phyloP scores from a whole-genome alignment of 2,888 invertebrate species.

The Andrena camellia region DNA sequence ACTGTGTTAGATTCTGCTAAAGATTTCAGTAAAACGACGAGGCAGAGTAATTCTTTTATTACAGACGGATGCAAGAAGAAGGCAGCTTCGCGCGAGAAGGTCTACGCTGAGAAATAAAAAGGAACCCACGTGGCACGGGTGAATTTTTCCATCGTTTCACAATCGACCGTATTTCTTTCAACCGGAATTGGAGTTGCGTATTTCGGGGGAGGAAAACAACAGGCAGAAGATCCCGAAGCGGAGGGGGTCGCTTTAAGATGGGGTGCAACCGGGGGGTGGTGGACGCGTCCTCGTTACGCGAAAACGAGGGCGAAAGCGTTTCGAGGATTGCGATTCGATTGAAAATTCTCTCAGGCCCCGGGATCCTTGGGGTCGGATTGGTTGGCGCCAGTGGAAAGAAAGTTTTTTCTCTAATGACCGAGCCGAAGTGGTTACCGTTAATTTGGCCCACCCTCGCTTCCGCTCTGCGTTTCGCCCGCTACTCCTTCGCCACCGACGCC shows the following conservation, averaged over 20 bases:
- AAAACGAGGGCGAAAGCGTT: conserved; percentile 74
- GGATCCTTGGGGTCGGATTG: conserved; percentile 67
- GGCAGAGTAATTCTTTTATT: too few relatives aligned
- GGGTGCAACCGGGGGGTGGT: conserved; percentile 40
- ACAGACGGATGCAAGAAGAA: too few relatives aligned
- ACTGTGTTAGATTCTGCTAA: background rate
- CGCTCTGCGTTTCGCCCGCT: conserved; percentile 37
- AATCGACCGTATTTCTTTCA: conserved; percentile 29
- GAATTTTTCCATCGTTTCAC: background rate
- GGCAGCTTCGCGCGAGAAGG: too few relatives aligned
- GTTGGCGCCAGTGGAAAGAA: conserved; percentile 76
- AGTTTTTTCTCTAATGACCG: conserved; percentile 80
- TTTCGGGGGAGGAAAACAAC: conserved; percentile 43
- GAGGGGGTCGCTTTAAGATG: conserved; percentile 13
- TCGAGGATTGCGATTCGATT: conserved; percentile 75
- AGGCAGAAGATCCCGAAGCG: conserved; percentile 24
- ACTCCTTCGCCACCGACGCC: conserved; percentile 60
- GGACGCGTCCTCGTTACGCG: conserved; percentile 70
- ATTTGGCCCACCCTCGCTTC: conserved; percentile 74
- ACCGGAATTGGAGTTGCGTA: conserved; percentile 52
- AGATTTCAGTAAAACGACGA: too few relatives aligned
- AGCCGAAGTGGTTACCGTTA: conserved; percentile 81
- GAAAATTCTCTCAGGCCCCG: conserved; percentile 75
- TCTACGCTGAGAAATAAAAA: too few relatives aligned
- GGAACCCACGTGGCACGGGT: too few relatives aligned